A percentile compares a stretch with the other conserved stretches of the same genome.
Evolutionary conservation across 2,888 invertebrate genomes (phyloP).

Genomic region (Sarcophaga subvicina): DNA sequence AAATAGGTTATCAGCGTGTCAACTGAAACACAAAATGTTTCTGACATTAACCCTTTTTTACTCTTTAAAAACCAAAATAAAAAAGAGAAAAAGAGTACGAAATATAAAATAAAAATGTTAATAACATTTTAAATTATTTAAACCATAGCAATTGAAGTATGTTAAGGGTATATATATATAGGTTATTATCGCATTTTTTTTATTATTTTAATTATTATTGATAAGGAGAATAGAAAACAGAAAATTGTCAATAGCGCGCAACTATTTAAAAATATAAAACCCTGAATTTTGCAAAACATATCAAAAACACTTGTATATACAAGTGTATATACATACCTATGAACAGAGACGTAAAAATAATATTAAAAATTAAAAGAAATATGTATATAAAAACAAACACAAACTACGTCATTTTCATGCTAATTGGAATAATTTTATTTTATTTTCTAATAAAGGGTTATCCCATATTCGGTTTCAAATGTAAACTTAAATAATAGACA

Average conservation of each 20-base stretch:
- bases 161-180: neutral
- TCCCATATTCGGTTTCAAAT: no score
- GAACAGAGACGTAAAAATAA: no score
- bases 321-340: no score
- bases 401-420: no score
- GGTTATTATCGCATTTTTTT: constrained; percentile 3
- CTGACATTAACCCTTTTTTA: constrained; percentile 44
- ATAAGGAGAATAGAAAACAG: constrained; percentile 1
- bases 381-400: no score
- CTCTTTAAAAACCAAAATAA: neutral
- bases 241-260: neutral
- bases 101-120: constrained; percentile 31
- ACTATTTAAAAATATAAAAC: neutral
- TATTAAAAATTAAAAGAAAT: no score
- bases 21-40: constrained; percentile 42
- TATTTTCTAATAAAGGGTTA: no score
- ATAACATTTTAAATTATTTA: neutral
- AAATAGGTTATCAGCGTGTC: constrained; percentile 37
- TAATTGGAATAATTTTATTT: no score
- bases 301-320: neutral
- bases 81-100: neutral
- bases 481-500: no score
- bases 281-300: neutral
- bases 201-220: constrained; percentile 21
- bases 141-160: neutral